Base-by-base conservation (phyloP, 2,113 vertebrate genomes). In the Sturnus vulgaris region DNA sequence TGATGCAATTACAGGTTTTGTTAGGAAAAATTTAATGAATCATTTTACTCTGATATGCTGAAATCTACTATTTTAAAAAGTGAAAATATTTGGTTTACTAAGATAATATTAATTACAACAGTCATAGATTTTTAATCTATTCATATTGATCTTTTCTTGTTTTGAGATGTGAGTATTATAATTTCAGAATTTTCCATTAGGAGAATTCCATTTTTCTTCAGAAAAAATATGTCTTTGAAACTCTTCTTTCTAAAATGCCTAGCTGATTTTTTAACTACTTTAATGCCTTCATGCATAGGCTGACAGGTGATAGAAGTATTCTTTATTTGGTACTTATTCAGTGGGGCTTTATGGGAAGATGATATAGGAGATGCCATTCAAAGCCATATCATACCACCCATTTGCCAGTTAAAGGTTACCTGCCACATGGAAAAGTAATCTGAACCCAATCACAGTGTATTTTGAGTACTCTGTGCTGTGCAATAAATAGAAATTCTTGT, bases 391-490 rank as follows among this genome's bases (percentile, higher is more conserved):
- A 52, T 47, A 60, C 23, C 17, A 55, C 13, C 33, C n/a, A 24
- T 93, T 94, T 71, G 33, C 68, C n/a, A 64, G 76, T 70, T 95
- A 86, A 83, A 92, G 56, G 75, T 86, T 81, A 92, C 33, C 22
- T 78, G 63, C 63, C 3, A 3, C 55, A 39, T 52, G 47, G 71
- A 75, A 86, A 93, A 86, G 68, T 59, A 83, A 59, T 71, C 42
- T 83, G 56, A 83, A 55, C 3, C 16, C 47, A 92, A 3, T 72
- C 55, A 65, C 12, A 27, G 44, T 35, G n/a, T 46, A 49, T 83
- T 90, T 85, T 76, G 52, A 65, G 31, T 66, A 69, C 18, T 13
- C 5, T 76, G 10, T 87, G 12, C 25, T 39, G 9, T 49, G 42
- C 35, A 88, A 50, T 24, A 91, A 86, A 61, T 47, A 87, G 21